These are phyloP conservation scores for Noturus placidus DNA, from an alignment of 2,113 vertebrate species.

Conservation along the genomic window DNA sequence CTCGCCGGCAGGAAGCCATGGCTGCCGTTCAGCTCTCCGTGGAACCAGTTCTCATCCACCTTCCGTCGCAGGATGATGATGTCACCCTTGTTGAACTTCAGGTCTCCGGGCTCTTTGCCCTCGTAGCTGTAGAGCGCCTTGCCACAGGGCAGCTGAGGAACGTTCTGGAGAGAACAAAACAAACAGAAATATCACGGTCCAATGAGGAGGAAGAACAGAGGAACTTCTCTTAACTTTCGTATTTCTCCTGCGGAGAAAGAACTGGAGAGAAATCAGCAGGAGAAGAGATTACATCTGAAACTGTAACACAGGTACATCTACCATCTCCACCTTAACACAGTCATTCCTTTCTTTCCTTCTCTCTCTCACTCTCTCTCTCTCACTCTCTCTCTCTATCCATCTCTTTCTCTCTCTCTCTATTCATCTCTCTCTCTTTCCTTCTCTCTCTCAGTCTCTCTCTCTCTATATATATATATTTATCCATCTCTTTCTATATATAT, in stretches of 20 bases:
- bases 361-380: no score
- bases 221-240: background rate
- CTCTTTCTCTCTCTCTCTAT: background rate
- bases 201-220: background rate
- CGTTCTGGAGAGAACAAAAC: constrained; percentile 68
- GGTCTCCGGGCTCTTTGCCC: constrained; percentile 93
- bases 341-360: background rate
- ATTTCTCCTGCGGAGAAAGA: background rate
- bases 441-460: no score
- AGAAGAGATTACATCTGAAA: background rate
- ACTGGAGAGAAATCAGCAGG: background rate
- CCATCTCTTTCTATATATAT: no score
- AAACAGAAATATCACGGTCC: background rate
- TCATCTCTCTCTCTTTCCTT: no score
- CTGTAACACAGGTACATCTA: background rate
- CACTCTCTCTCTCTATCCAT: background rate
- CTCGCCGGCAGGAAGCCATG: constrained; percentile 95
- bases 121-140: constrained; percentile 95
- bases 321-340: background rate
- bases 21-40: constrained; percentile 89
- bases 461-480: no score
- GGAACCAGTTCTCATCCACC: constrained; percentile 97
- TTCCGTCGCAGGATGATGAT: constrained; percentile 91
- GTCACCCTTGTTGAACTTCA: constrained; percentile 94
- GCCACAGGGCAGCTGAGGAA: constrained; percentile 87